Evolutionary conservation across 1,140 invertebrate genomes (phyloP).

Genomic region (Megalopta genalis): DNA sequence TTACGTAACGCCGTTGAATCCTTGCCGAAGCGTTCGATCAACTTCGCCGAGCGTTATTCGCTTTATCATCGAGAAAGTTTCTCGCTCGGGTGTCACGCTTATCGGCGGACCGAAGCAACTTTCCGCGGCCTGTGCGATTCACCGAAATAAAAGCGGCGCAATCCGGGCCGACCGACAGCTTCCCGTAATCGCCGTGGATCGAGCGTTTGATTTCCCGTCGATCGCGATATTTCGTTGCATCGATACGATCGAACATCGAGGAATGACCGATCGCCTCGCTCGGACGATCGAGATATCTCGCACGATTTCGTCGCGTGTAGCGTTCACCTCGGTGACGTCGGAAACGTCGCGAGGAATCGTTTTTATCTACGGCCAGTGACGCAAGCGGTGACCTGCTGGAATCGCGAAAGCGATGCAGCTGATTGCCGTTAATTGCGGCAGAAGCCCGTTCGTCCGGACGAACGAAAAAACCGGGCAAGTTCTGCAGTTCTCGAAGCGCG

Average conservation of each 20-base stretch:
- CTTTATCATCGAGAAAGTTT: not conserved
- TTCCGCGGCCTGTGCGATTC: not conserved
- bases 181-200: not conserved
- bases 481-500: not conserved
- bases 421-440: constrained; percentile 20
- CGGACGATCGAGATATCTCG: no score
- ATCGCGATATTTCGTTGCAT: not conserved
- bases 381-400: not conserved
- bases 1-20: constrained; percentile 28
- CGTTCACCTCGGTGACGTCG: not conserved
- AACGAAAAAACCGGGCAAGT: not conserved
- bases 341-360: not conserved
- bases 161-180: not conserved
- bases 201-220: not conserved
- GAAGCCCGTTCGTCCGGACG: not conserved
- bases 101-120: not conserved
- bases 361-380: not conserved
- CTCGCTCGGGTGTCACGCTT: not conserved
- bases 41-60: not conserved
- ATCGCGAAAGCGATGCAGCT: constrained; percentile 2
- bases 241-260: no score
- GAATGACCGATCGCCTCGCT: not conserved
- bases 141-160: not conserved
- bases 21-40: not conserved
- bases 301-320: not conserved